Percentiles rank a stretch among this genome's conserved stretches.
These are phyloP conservation scores for Mionectes macconnelli DNA, from an alignment of 2,113 vertebrate genomes.

Conservation along the genomic window DNA sequence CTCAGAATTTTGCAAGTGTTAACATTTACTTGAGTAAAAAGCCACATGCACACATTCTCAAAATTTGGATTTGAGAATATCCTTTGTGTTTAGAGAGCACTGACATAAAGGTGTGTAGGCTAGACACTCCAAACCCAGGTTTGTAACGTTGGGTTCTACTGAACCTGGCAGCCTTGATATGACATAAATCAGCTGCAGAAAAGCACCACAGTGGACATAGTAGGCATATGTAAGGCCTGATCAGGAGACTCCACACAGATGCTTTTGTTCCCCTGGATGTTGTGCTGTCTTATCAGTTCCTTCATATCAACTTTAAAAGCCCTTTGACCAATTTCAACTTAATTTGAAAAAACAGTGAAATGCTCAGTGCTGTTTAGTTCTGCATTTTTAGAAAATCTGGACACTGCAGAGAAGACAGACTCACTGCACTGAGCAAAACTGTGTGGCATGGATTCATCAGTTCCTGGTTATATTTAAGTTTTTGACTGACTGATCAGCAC, in stretches of 20 bases:
- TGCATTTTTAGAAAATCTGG: neutral
- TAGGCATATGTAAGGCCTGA: neutral
- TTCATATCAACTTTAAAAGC: neutral
- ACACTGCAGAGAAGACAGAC: neutral
- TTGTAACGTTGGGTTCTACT: fast-evolving
- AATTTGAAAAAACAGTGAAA: neutral
- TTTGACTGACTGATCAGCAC: neutral
- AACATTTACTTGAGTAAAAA: neutral
- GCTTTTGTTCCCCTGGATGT: neutral
- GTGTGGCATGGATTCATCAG: fast-evolving
- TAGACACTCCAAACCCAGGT: neutral
- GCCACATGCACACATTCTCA: neutral
- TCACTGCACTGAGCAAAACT: neutral
- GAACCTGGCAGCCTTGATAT: neutral
- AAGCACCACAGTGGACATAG: neutral
- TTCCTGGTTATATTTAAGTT: neutral
- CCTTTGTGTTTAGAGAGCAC: neutral
- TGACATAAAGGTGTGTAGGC: neutral
- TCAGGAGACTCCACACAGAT: neutral
- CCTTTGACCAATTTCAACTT: neutral
- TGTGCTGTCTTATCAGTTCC: neutral
- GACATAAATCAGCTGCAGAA: neutral
- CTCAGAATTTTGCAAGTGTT: neutral
- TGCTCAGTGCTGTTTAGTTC: neutral
- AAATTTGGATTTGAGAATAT: neutral